Evolutionary conservation across 2,888 invertebrate species (phyloP), one percentile per base, ranked within the genome.

Genomic region (Pristionchus exspectatus): DNA sequence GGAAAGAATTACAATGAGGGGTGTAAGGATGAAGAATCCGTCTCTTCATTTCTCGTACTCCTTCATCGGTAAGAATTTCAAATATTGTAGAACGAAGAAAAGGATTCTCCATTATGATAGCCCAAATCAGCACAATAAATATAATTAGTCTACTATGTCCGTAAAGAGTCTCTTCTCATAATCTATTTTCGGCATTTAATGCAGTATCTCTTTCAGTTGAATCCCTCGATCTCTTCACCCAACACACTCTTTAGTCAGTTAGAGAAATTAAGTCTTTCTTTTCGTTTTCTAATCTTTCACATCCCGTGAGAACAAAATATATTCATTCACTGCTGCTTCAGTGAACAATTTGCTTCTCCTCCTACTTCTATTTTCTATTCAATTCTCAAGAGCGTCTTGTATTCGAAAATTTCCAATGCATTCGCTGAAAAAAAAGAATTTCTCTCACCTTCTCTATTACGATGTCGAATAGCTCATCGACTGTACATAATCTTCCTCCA

Each of bases 221-320:
- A 30, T 84, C 27, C 59, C 50, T 44, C 30, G 16, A 59, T 9
- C 84, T 30, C 84, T 83, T 54, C 83, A 54, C 18, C 24, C 83
- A 30, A 14, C n/a, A 18, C 50, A 44, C n/a, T 30, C 44, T 16
- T 59, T 44, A 50, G 27, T 9, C 12, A 38, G 84, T 84, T 59
- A 44, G 84, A 84, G n/a, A 50, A 84, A 56, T 59, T 38, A 54
- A 24, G 38, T 56, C 33, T 14, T 84, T 84, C 50, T 72, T 66
- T 72, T 30, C 14, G 30, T 30, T 81, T 50, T 44, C 81, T 81
- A 50, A 44, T 50, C 50, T 81, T 50, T n/a, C 38, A 24, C 38
- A 5, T 21, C 12, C 24, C 74, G 74, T 38, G 74, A 38, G 33
- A 38, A 74, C 24, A 38, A 33, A 74, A 16, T 24, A 63, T 10